Percentiles rank a stretch among this genome's conserved stretches.
Evolutionary conservation across 2,797 vertebrate genomes (phyloP).

Genomic region (Glossophaga mutica): DNA sequence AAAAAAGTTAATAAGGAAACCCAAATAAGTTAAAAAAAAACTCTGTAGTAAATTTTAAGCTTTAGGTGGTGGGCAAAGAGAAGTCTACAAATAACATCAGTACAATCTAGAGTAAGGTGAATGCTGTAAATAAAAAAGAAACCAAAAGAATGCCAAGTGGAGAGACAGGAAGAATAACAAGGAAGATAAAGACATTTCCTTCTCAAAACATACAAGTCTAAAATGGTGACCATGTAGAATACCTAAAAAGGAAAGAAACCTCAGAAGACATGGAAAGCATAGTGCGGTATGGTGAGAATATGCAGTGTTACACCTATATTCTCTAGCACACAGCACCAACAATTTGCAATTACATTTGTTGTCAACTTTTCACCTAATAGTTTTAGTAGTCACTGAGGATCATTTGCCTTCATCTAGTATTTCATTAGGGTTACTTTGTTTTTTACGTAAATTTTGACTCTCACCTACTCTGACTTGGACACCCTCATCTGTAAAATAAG

Average conservation of each 20-base stretch:
- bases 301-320: background rate
- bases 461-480: background rate
- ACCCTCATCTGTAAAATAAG: background rate
- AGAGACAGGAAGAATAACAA: background rate
- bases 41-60: background rate
- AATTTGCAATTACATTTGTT: slow-evolving; percentile 15
- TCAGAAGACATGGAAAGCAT: background rate
- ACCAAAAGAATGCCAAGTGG: background rate
- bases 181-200: background rate
- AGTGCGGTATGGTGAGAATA: background rate
- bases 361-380: background rate
- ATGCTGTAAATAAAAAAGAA: background rate
- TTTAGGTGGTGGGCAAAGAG: background rate
- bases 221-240: background rate
- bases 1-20: slow-evolving; percentile 24
- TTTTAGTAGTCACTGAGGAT: background rate
- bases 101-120: background rate
- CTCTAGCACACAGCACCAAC: background rate
- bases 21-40: slow-evolving; percentile 32
- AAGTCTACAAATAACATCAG: slow-evolving; percentile 37
- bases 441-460: background rate
- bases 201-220: background rate
- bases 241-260: background rate
- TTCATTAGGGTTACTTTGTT: background rate
- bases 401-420: background rate